Evolutionary conservation across 2,113 vertebrate species (phyloP).

Genomic region (Eulemur macaco): DNA sequence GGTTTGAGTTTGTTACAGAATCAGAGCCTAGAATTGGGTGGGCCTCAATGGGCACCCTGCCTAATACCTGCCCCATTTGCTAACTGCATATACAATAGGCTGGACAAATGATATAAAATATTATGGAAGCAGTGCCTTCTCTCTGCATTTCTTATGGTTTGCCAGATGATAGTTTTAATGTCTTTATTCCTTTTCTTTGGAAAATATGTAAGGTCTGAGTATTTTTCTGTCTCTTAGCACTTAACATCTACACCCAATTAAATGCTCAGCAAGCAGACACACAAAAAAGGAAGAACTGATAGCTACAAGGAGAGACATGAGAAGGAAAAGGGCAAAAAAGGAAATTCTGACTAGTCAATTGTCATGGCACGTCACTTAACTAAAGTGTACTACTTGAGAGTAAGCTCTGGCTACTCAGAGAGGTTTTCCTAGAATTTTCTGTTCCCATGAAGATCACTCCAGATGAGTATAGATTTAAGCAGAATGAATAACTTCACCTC

Average conservation of each 20-base stretch:
- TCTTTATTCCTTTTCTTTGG: neutral
- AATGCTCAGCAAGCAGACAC: neutral
- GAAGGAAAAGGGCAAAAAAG: neutral
- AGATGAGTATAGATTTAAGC: constrained; percentile 14
- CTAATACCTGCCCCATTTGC: too few species aligned
- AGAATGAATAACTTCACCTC: constrained; percentile 12
- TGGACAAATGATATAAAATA: neutral
- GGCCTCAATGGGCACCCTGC: neutral
- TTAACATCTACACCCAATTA: constrained; percentile 51
- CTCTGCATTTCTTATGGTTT: neutral
- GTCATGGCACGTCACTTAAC: neutral
- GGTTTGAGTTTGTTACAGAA: neutral
- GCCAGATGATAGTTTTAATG: neutral
- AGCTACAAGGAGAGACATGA: neutral
- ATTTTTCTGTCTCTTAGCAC: constrained; percentile 1
- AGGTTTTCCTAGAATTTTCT: constrained; percentile 22
- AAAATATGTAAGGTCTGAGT: neutral
- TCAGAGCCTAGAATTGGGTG: neutral
- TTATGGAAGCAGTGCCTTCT: neutral
- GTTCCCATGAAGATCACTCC: neutral
- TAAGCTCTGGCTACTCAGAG: neutral
- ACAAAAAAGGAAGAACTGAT: neutral
- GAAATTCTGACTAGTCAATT: neutral
- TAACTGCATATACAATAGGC: neutral
- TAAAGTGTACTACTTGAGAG: neutral